Base-by-base conservation (phyloP, 1,140 invertebrate species). In the Drosophila nigrodunni region DNA sequence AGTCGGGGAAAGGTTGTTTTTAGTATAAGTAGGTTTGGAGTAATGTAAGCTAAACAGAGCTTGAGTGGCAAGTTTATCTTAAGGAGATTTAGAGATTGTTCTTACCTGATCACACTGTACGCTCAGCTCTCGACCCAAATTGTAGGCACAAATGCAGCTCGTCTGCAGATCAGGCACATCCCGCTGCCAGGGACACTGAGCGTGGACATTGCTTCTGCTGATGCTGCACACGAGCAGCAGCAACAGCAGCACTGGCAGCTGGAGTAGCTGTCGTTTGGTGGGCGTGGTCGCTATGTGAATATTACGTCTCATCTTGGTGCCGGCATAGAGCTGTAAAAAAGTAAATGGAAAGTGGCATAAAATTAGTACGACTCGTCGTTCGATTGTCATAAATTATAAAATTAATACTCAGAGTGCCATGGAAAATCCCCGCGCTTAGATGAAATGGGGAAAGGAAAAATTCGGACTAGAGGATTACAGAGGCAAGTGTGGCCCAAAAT, bases 91-190 rank as follows among this genome's bases (percentile, higher is more conserved):
- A 2, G 0, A 11, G 9, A 21, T 55, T 39, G 2, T 0, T 13
- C 76, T 81, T 90, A 95, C 94, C 93, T 96, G 95, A 92, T 97
- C 96, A 92, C 97, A 98, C 92, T 98, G 97, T 30, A 98, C 95
- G 4, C 97, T 97, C 2, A 98, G 93, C 91, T 97, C 96, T 68
- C 95, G 94, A 6, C 95, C 96, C 60, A 96, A 93, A 91, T 97
- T 98, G 90, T 96, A 96, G 52, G 97, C 96, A 91, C 97, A 98
- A 37, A 97, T 94, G 92, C 97, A 98, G 8, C 97, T 95, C n/a
- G 95, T 95, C 82, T 97, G 96, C 46, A 98, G 94, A 55, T 96
- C 95, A 7, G 94, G 92, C 15, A 95, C 93, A 73, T 95, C 94
- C 34, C 95, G 93, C 68, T 96, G 95, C 97, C 97, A 98, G 0